Base-by-base conservation (phyloP, 2,113 vertebrate genomes). In the Elanus axillaris region DNA sequence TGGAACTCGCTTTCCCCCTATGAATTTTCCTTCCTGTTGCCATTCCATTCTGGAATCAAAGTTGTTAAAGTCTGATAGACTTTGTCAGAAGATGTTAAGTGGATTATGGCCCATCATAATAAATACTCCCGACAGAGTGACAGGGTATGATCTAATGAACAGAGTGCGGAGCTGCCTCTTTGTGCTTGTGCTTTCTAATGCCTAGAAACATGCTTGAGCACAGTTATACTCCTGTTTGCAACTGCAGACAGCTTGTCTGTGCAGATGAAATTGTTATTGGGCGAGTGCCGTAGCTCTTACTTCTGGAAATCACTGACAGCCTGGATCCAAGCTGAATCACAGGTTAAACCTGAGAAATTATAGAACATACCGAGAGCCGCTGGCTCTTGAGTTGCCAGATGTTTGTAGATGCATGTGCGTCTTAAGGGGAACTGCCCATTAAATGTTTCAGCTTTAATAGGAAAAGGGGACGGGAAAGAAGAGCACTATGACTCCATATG, bases 31-130 rank as follows among this genome's bases (percentile, higher is more conserved):
- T 80, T 63, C 48, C 27, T 55, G 32, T 88, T 92, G 63, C 80
- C 20, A 17, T 80, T 95, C 90, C 94, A 91, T 95, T 69, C 52
- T 77, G 85, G 58, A 80, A 91, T 86, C 67, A 69, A 91, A 89
- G 64, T 73, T 80, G 38, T 55, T 72, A 58, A 88, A 80, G 71
- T 60, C 66, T 73, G 83, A 90, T 38, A 92, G 88, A 71, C 66
- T 96, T 95, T 62, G 50, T 91, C 91, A 95, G 88, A 91, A 84
- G 68, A 60, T 78, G 53, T 75, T 91, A 86, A 74, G 59, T 89
- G 63, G 84, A 80, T 94, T 91, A 91, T 55, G 64, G 67, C 34
- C 55, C 48, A 43, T 90, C 71, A n/a, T 73, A 80, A 68, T 42
- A 56, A 82, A 64, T 78, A 58, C 40, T 83, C 52, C 63, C 7